Evolutionary conservation across 2,113 vertebrate genomes (phyloP), one percentile per base, ranked within the genome.

Genomic region (Ellobius talpinus): DNA sequence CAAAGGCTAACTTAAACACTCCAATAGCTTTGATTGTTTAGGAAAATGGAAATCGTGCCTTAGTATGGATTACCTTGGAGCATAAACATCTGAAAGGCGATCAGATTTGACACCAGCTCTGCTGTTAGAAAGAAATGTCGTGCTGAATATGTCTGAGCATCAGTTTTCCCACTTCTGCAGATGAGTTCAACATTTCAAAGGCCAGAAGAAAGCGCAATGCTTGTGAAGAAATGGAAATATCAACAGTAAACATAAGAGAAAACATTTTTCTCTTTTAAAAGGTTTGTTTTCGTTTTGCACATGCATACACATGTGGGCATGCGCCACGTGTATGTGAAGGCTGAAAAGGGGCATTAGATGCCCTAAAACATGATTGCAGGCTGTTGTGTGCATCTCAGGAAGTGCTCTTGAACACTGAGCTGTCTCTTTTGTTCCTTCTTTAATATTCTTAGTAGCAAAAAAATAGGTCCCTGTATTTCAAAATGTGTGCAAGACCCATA

Each of bases 171-270:
- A 87, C 50, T 91, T 95, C 92, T 86, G 74, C 81, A 95, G 96
- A 92, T 92, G 61, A 96, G 92, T 96, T 94, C 87, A 96, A 77
- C 68, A 92, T 96, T 79, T 81, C 70, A 70, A 93, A 93, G 79
- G 76, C 70, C 36, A 97, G 50, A 92, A 90, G 74, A 96, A 96
- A 79, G 63, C 52, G 87, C 73, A 78, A n/a, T 94, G 78, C 63
- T 91, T 79, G 50, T 47, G 68, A 78, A 93, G 63, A 96, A 95
- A 84, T 52, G 55, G 52, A 96, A 96, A 88, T 84, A 95, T 70
- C 55, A 86, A 5, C 21, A 76, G 33, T 45, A 95, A 91, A 87
- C 14, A 24, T 85, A 61, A 94, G 68, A 94, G 55, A 52, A 87
- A 68, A 78, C 19, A 14, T 82, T 23, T 24, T 84, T n/a, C 19